Evolutionary conservation across 2,113 vertebrate genomes (phyloP), one percentile per base, ranked within the genome.

Genomic region (Piprites chloris): DNA sequence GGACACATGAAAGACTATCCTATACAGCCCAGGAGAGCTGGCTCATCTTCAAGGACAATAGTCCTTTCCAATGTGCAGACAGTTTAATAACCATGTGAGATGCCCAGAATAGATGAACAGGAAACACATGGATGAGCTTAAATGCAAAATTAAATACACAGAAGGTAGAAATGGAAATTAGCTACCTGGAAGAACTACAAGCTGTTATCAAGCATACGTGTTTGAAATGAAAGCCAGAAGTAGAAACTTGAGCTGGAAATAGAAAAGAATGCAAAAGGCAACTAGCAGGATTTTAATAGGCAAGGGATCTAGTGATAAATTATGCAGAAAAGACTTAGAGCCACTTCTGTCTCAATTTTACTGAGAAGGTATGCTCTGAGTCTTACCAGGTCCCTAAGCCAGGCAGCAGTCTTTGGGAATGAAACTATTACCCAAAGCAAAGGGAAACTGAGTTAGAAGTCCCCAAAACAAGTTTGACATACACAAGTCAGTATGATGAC

Each of bases 1-100:
- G 5, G 12, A 0, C 8, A 55, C 0, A 1, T 27, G 21, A 33
- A 52, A 75, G 26, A 9, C 1, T 5, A 4, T 6, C 7, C 3
- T 30, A 9, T 26, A 22, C 4, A 67, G 5, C 11, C 39, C 37
- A 39, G 26, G 18, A 89, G 41, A 89, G 1, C 9, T 63, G 37
- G 5, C 5, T 79, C 7, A 15, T 86, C 30, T 68, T 63, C 30
- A 89, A n/a, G 18, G 33, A 44, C 12, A 61, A 3, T 6, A 24
- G 10, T 62, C 6, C 4, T 79, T 58, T 63, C 24, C 22, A 35
- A 16, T 9, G 3, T 49, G 33, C 15, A 82, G 33, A 16, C 7
- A 59, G 8, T 37, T 17, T 30, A 46, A 23, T 6, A 73, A 55
- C n/a, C 26, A 42, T 28, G 30, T 62, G 35, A 74, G 16, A 47